Conservation (phyloP, 2,888 invertebrate genomes). For the Dorcus parallelipipedus region DNA sequence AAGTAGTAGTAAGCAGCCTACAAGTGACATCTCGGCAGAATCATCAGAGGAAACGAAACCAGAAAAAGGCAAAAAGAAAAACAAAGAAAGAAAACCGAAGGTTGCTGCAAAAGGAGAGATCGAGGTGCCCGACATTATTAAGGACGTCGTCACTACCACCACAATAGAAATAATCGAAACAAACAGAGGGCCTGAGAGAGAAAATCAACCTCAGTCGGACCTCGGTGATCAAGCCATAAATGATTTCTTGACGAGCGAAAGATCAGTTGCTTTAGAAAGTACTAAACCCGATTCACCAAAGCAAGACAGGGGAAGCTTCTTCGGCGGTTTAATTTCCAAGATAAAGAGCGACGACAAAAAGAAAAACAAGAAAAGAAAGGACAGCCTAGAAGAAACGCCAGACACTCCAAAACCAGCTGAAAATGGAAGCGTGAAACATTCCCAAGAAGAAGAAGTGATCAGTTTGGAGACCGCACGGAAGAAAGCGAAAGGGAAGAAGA, state of each 20-base stretch:
- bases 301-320: slow-evolving; percentile 28
- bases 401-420: neutral
- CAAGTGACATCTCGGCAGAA: slow-evolving; percentile 5
- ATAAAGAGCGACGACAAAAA: slow-evolving; percentile 27
- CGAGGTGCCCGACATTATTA: neutral
- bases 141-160: slow-evolving; percentile 2
- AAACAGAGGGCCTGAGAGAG: neutral
- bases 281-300: slow-evolving; percentile 4
- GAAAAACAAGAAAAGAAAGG: slow-evolving; percentile 26
- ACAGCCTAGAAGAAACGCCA: neutral
- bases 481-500: slow-evolving; percentile 15
- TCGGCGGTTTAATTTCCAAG: slow-evolving; percentile 31
- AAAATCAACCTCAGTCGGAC: no score
- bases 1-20: slow-evolving; percentile 25
- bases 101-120: slow-evolving; percentile 12
- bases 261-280: slow-evolving; percentile 7
- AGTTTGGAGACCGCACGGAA: slow-evolving; percentile 6
- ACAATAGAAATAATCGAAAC: slow-evolving; percentile 1
- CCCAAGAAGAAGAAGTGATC: neutral
- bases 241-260: slow-evolving; percentile 11
- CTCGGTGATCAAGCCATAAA: neutral
- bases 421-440: neutral
- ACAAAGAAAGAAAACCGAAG: slow-evolving; percentile 12
- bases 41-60: slow-evolving; percentile 7
- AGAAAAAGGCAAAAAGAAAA: slow-evolving; percentile 21